phyloP scores from a whole-genome alignment of 92 coral and sea anemone genomes.

The Virgularia gustaviana region DNA sequence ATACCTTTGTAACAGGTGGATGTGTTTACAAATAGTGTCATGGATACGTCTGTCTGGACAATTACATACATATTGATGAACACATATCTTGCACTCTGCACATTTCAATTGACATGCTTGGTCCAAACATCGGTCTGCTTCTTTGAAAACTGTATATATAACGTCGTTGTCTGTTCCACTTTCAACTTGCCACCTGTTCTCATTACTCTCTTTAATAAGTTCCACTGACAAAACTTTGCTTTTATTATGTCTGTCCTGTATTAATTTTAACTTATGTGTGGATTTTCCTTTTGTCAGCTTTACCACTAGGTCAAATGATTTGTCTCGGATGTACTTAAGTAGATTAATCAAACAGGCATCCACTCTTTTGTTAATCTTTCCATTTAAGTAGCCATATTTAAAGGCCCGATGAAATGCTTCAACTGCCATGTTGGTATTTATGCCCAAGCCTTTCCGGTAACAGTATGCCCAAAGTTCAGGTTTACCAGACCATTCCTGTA shows the following conservation, averaged over 20 bases:
- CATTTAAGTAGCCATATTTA: constrained; percentile 21
- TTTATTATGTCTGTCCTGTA: constrained; percentile 38
- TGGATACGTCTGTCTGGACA: neutral
- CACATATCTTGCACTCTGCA: neutral
- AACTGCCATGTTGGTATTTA: constrained; percentile 43
- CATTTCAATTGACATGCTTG: neutral
- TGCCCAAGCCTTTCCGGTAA: constrained; percentile 37
- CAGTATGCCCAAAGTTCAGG: constrained; percentile 34
- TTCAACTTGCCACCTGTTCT: neutral
- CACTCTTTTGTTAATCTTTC: constrained; percentile 41
- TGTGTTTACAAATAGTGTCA: constrained; percentile 1
- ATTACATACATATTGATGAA: constrained; percentile 7
- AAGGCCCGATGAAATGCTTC: constrained; percentile 40
- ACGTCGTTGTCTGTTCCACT: neutral
- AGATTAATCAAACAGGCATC: constrained; percentile 51
- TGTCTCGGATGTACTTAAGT: constrained; percentile 40
- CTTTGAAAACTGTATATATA: neutral
- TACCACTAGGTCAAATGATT: constrained; percentile 51
- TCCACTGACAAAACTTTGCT: constrained; percentile 20
- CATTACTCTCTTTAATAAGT: neutral
- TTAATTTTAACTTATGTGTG: constrained; percentile 33
- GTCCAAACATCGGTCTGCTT: neutral
- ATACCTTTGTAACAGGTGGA: neutral
- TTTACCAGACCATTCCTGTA: constrained; percentile 35
- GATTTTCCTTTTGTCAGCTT: constrained; percentile 57